Evolutionary conservation across 2,888 invertebrate genomes (phyloP), one percentile per base, ranked within the genome.

Genomic region (Atherix ibis): DNA sequence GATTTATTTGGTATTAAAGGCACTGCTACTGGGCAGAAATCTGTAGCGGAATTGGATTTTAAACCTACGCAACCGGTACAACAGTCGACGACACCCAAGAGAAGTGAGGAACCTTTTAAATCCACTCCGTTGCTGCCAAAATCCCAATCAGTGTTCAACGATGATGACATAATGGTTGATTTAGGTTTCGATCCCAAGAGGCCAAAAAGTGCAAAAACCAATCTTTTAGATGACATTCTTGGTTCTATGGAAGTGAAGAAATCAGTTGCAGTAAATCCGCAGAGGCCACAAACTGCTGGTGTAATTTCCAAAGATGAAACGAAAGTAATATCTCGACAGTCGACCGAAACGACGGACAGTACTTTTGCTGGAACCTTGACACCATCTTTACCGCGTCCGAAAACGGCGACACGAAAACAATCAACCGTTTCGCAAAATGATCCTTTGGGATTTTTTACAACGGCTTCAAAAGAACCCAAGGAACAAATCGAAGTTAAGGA

Each of bases 181-280:
- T 40, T 62, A 27, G 61, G 62, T 1, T 62, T 62, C 30, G 62
- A 62, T 47, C 62, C 61, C 1, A 61, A 51, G 36, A 53, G 53
- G 12, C 60, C 60, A 1, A 62, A 59, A 38, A 49, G 42, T 2
- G 40, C 40, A 2, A 53, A 56, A 37, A 38, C 48, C 9, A 58
- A 50, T 40, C 46, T 62, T n/a, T 48, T 62, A 3, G 62, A 60
- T 40, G 61, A 61, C 30, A 46, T 57, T 10, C 35, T 57, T 0
- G 48, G 42, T 3, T 37, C 48, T 3, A 36, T 41, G 9, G 58
- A 57, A 8, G 24, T 40, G 4, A 56, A 52, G 34, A 31, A 26
- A 9, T 9, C 36, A 8, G 40, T 50, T 3, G 49, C 48, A 2
- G 38, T 49, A 2, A 49, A 53, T 1, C 40, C 47, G 1, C 32